phyloP scores from a whole-genome alignment of 2,113 vertebrate genomes.

The Theristicus caerulescens region DNA sequence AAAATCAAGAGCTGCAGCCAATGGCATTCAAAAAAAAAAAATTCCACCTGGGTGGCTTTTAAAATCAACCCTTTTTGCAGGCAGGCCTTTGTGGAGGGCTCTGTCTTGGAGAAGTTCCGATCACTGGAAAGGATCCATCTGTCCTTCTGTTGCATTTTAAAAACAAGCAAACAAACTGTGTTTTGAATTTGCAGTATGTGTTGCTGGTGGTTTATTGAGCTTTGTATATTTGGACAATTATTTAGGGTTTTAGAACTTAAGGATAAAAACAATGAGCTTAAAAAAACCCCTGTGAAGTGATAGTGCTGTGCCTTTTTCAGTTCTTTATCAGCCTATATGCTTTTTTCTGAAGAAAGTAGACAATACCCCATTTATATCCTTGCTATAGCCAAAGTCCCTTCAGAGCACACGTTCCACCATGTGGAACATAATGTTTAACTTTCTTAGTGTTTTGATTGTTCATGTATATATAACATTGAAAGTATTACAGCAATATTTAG shows the following conservation, averaged over 20 bases:
- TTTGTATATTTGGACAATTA: slow-evolving; percentile 83
- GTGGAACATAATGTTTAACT: slow-evolving; percentile 79
- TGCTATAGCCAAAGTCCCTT: slow-evolving; percentile 94
- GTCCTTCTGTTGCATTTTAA: slow-evolving; percentile 25
- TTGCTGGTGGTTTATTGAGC: slow-evolving; percentile 75
- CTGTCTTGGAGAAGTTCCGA: neutral
- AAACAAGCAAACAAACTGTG: slow-evolving; percentile 53
- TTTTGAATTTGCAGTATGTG: slow-evolving; percentile 65
- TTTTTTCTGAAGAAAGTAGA: slow-evolving; percentile 78
- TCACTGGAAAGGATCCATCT: slow-evolving; percentile 34
- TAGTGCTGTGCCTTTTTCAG: slow-evolving; percentile 91
- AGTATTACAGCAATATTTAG: slow-evolving; percentile 97
- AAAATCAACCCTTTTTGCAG: neutral
- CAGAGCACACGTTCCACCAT: slow-evolving; percentile 86
- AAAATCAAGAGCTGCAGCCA: neutral
- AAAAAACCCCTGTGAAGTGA: slow-evolving; percentile 78
- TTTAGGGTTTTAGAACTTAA: slow-evolving; percentile 79
- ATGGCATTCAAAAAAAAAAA: neutral
- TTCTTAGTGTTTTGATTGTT: slow-evolving; percentile 42
- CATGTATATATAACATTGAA: slow-evolving; percentile 67
- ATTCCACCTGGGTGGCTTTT: neutral
- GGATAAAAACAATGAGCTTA: slow-evolving; percentile 68
- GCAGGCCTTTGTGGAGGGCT: neutral
- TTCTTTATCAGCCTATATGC: slow-evolving; percentile 66
- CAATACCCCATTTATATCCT: slow-evolving; percentile 78